Evolutionary conservation across 2,888 invertebrate genomes (phyloP).

Genomic region (Eucera pruinosa): DNA sequence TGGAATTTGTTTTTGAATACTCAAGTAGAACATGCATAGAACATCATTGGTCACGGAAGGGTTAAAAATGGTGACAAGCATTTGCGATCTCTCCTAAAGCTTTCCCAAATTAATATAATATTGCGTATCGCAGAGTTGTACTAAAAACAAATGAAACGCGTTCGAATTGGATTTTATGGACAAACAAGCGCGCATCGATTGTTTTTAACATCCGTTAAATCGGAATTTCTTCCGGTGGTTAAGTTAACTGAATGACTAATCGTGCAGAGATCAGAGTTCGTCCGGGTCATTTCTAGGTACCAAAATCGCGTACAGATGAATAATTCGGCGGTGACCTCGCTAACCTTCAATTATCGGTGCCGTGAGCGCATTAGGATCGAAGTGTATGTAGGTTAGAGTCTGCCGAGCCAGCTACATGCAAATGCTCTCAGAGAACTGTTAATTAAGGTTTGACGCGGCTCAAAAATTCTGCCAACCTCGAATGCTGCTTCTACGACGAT

Average conservation of each 20-base stretch:
- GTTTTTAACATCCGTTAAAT: slow-evolving; percentile 19
- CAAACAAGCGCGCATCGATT: slow-evolving; percentile 5
- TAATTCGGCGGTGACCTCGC: slow-evolving; percentile 43
- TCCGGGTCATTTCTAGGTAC: slow-evolving; percentile 3
- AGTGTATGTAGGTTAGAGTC: slow-evolving; percentile 51
- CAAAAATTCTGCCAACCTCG: slow-evolving; percentile 36
- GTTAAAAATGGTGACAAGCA: too few relatives aligned
- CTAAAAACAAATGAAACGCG: not conserved
- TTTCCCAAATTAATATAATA: not conserved
- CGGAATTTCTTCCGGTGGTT: slow-evolving; percentile 22
- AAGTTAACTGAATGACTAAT: slow-evolving; percentile 35
- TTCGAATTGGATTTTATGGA: not conserved
- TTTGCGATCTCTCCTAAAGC: not conserved
- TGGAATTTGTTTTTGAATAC: too few relatives aligned
- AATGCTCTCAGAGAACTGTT: slow-evolving; percentile 51
- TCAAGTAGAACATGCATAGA: too few relatives aligned
- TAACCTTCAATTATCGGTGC: slow-evolving; percentile 46
- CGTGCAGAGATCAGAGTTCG: slow-evolving; percentile 13
- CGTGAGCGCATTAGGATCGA: slow-evolving; percentile 18
- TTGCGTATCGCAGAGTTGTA: not conserved
- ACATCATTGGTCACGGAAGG: too few relatives aligned
- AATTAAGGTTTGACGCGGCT: slow-evolving; percentile 35
- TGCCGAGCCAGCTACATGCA: slow-evolving; percentile 44
- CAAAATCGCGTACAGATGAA: slow-evolving; percentile 37
- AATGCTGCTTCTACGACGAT: not conserved